Percentiles rank a stretch among this genome's conserved stretches.
These are phyloP conservation scores for Falco berigora DNA, from an alignment of 2,797 vertebrate genomes.

Conservation along the genomic window DNA sequence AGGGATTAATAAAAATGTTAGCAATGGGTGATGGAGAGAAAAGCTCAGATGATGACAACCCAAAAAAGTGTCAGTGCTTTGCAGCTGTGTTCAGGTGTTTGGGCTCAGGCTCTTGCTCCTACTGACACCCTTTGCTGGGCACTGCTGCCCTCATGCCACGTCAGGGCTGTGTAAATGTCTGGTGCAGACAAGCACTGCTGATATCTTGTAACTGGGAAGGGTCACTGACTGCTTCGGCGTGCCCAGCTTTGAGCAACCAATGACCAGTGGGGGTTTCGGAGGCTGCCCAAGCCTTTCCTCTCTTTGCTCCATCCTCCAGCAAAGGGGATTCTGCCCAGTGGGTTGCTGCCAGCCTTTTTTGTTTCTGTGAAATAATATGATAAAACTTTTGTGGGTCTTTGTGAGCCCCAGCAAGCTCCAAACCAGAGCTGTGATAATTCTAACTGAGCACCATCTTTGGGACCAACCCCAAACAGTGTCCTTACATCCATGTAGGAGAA, in stretches of 20 bases:
- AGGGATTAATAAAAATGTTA: neutral
- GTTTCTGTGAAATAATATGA: neutral
- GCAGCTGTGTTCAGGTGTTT: neutral
- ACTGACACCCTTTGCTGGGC: neutral
- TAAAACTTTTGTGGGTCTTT: neutral
- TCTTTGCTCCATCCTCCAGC: neutral
- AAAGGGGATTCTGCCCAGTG: neutral
- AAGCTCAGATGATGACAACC: neutral
- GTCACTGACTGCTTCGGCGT: fast-evolving
- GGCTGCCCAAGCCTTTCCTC: neutral
- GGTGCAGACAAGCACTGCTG: neutral
- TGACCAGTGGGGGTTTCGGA: fast-evolving
- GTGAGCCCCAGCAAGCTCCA: neutral
- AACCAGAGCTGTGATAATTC: neutral
- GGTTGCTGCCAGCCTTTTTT: neutral
- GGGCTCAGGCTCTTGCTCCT: neutral
- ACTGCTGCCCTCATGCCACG: fast-evolving
- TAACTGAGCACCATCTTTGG: fast-evolving
- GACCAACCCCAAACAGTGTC: neutral
- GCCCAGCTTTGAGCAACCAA: fast-evolving
- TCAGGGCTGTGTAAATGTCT: neutral
- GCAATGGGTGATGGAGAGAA: neutral
- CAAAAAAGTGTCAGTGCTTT: neutral
- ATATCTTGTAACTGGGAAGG: neutral
- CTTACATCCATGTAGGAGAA: neutral